Percentiles rank a stretch among this genome's conserved stretches.
phyloP scores from a whole-genome alignment of 2,113 vertebrate species.

The Gallinago undulata region DNA sequence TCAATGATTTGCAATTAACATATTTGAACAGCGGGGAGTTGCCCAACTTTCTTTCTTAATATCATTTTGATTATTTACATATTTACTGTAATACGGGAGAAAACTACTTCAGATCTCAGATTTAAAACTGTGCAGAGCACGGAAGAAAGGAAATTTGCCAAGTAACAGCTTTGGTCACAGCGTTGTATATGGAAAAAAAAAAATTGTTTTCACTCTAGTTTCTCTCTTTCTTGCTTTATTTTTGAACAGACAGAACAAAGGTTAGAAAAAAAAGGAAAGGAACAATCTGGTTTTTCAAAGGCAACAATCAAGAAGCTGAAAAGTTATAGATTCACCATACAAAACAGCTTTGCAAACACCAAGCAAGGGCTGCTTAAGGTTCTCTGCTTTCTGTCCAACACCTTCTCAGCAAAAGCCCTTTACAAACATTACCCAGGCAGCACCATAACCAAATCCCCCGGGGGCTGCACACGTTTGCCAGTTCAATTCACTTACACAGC shows the following conservation, averaged over 20 bases:
- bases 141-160: slow-evolving; percentile 1
- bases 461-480: slow-evolving; percentile 10
- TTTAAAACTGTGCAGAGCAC: background rate
- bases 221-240: background rate
- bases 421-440: background rate
- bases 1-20: slow-evolving; percentile 7
- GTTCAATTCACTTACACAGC: background rate
- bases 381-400: background rate
- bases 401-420: background rate
- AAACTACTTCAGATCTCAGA: background rate
- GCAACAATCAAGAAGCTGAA: background rate
- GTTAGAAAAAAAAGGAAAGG: background rate
- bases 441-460: slow-evolving; percentile 10
- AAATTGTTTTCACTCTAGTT: background rate
- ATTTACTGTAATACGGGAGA: background rate
- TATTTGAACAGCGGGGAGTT: slow-evolving; percentile 1
- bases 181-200: background rate
- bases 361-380: background rate
- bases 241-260: background rate
- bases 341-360: background rate
- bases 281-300: background rate
- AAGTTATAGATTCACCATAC: background rate
- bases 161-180: background rate
- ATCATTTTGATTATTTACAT: background rate
- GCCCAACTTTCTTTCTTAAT: background rate